These are phyloP conservation scores for Psittacula cyanocephala DNA, from an alignment of 2,113 vertebrate species.

Conservation along the genomic window DNA sequence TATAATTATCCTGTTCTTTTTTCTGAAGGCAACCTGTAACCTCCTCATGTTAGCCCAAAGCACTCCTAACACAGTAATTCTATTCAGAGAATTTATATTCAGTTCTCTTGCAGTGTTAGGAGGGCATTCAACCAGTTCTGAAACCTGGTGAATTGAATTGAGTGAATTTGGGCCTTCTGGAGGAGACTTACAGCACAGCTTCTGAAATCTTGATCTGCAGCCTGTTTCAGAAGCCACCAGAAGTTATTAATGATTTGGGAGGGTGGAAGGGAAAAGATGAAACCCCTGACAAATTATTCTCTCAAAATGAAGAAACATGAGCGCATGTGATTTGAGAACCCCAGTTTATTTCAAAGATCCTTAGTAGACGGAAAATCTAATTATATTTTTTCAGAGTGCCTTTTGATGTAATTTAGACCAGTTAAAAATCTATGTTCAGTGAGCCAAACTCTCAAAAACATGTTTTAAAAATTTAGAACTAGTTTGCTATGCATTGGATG, in stretches of 20 bases:
- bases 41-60: not conserved
- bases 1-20: not conserved
- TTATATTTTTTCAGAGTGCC: not conserved
- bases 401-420: not conserved
- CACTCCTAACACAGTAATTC: not conserved
- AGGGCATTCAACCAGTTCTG: slow-evolving; percentile 24
- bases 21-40: not conserved
- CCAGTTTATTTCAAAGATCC: not conserved
- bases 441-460: not conserved
- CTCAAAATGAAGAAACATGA: not conserved
- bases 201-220: slow-evolving; percentile 18
- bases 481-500: not conserved
- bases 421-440: not conserved
- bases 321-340: not conserved
- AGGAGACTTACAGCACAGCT: not conserved
- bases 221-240: not conserved
- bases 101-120: slow-evolving; percentile 27
- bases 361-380: not conserved
- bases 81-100: slow-evolving; percentile 42
- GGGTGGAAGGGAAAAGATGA: not conserved
- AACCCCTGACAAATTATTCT: not conserved
- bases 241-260: not conserved
- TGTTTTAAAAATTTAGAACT: not conserved
- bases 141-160: slow-evolving; percentile 41
- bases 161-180: slow-evolving; percentile 46